Evolutionary conservation across 92 coral and sea anemone species (phyloP), one percentile per base, ranked within the genome.

Genomic region (Plumapathes pennacea): DNA sequence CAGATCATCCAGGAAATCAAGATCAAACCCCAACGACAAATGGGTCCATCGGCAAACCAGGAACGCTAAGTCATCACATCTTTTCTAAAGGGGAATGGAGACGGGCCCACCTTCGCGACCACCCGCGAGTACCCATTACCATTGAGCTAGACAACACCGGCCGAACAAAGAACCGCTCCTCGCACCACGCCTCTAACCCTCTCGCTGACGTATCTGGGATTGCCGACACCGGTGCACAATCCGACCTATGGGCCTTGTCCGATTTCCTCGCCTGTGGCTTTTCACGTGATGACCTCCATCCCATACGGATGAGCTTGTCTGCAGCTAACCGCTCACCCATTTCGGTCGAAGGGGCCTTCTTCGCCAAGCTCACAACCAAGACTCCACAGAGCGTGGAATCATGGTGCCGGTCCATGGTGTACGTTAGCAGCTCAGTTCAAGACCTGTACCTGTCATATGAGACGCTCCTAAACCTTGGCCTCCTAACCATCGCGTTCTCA

Each of bases 211-310:
- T 78, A 46, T 54, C 79, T 0, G 83, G 76, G 29, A 57, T 76
- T 10, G 83, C 69, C 4, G 76, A 76, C 55, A 53, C 83, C 36
- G 83, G 83, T 18, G 76, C 70, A 30, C 76, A 76, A 12, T 76
- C 82, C 3, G 67, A 74, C 60, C 54, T 74, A 1, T 64, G 74
- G 74, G 34, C 82, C 4, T 27, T 74, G 13, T 10, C 54, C 0
- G 64, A 68, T 31, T 77, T 44, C 64, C 32, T 67, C 0, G 62
- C 77, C 17, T 38, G 64, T 19, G 69, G 76, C 0, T 76, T 76
- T 62, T 53, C 69, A 3, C 89, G 74, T 18, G 78, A 67, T 3
- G 46, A 60, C 68, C 79, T 82, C 2, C 68, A 30, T 20, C 89
- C 84, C 5, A 37, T 83, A 22, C 25, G 46, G 2, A 25, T 77